phyloP scores from a whole-genome alignment of 2,113 vertebrate species.

The Aix galericulata region DNA sequence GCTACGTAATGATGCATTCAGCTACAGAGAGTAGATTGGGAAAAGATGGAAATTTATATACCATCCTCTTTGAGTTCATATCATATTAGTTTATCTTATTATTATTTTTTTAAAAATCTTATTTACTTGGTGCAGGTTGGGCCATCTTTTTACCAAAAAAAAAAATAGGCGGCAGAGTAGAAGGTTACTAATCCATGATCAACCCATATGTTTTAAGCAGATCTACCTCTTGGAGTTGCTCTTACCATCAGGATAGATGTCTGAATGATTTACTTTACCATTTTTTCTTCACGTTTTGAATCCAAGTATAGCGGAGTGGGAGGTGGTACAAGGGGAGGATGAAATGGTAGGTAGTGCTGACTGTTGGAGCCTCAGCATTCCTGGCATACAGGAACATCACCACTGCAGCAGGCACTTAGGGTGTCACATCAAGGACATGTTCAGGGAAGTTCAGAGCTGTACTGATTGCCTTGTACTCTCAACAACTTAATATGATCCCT shows the following conservation, averaged over 20 bases:
- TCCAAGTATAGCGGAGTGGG: not conserved
- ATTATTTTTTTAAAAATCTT: not conserved
- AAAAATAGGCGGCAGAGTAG: not conserved
- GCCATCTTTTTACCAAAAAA: not conserved
- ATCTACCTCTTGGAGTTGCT: not conserved
- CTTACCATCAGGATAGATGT: not conserved
- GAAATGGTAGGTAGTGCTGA: not conserved
- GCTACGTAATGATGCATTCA: not conserved
- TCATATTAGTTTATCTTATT: not conserved
- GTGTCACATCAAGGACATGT: not conserved
- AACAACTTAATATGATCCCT: not conserved
- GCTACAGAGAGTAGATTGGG: not conserved
- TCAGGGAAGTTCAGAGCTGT: constrained; percentile 11
- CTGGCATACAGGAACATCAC: not conserved
- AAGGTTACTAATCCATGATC: not conserved
- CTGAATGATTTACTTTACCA: not conserved
- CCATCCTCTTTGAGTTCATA: not conserved
- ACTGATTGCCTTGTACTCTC: not conserved
- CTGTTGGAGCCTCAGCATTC: not conserved
- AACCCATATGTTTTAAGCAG: not conserved
- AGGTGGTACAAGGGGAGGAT: not conserved
- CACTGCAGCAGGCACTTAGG: not conserved
- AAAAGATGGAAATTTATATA: not conserved
- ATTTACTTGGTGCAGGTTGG: not conserved
- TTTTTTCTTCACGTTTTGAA: constrained; percentile 7